Conservation (phyloP, 2,888 invertebrate genomes). For the Caenorhabditis sp. region DNA sequence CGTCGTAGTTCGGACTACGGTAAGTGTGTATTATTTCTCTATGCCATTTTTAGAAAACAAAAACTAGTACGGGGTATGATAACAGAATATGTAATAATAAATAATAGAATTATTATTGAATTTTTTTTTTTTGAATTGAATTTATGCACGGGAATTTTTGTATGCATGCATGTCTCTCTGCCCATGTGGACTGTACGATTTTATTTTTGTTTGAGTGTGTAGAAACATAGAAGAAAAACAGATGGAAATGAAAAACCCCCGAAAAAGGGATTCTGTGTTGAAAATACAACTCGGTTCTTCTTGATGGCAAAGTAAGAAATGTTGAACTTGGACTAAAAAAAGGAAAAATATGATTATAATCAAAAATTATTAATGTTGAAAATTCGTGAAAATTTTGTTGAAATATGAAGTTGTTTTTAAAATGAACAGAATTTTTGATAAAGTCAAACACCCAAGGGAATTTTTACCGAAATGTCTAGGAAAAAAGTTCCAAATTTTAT, state of each 20-base stretch:
- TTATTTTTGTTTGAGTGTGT: neutral
- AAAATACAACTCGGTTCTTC: no score
- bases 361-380: no score
- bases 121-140: neutral
- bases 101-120: neutral
- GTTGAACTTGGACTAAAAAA: no score
- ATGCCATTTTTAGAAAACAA: neutral
- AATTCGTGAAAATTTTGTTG: no score
- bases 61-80: neutral
- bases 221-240: neutral
- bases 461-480: no score
- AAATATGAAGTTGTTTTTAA: no score
- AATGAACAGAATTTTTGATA: no score
- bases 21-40: conserved; percentile 7
- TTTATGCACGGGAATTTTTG: neutral
- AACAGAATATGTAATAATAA: neutral
- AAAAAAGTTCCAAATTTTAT: no score
- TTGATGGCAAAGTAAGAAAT: no score
- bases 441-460: no score
- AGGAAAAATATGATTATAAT: no score
- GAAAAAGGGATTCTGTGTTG: no score
- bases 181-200: neutral
- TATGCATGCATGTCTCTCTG: neutral
- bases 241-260: neutral
- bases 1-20: conserved; percentile 52